Base-by-base conservation (phyloP, 2,797 vertebrate species). In the Catamblyrhynchus diadema region DNA sequence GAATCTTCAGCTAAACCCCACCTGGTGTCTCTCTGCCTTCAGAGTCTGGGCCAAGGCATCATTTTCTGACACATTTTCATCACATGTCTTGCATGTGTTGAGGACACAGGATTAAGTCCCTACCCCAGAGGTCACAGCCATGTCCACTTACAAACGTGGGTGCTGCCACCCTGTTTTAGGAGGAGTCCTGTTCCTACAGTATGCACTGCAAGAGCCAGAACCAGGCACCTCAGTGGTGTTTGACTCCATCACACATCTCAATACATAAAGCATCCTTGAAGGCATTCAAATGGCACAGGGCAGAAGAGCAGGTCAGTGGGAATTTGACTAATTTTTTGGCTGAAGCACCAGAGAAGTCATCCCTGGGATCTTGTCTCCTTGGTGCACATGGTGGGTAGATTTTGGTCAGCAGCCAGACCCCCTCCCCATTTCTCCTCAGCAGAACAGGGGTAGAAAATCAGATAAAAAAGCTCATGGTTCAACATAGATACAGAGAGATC, bases 131-230 rank as follows among this genome's bases (percentile, higher is more conserved):
- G 5, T 67, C 30, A 48, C 33, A 87, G 56, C 8, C 42, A 12
- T 1, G 4, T 24, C 28, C 33, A 54, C 10, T 61, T 56, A 23
- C 1, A 47, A 57, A 8, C 0, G 0, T 13, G 25, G 66, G 11
- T 35, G 44, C 51, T 89, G 25, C 25, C 16, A 51, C 4, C 16
- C 15, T n/a, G 1, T 67, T 77, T 91, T 74, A 61, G 42, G n/a
- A 42, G 44, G 27, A 53, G 30, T 37, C n/a, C 47, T 75, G 47
- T 22, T 50, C 35, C 37, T 61, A 42, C 10, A 83, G 24, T 45
- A 56, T 7, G 23, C 19, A 24, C 44, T 42, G 41, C 44, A 88
- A 65, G 53, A 88, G 13, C 14, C 61, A 57, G 54, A 57, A 74
- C 67, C 73, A 57, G 56, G 37, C 27, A 56, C 33, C 28, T 85